A percentile compares a stretch with the other conserved stretches of the same genome.
Conservation (phyloP, 2,113 vertebrate genomes). For the Bubalus kerabau region DNA sequence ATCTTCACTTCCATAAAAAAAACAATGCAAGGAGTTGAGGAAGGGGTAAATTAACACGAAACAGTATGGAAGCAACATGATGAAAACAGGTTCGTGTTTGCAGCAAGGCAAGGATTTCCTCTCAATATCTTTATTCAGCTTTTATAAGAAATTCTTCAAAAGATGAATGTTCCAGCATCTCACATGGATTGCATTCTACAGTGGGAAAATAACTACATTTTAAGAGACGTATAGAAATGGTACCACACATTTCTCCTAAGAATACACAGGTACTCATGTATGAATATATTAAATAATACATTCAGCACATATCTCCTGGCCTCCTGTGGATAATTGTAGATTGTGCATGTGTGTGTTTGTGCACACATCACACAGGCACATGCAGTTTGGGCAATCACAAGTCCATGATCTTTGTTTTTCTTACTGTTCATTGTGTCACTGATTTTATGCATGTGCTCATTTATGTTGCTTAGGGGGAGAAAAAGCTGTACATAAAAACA, state of each 20-base stretch:
- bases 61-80: background rate
- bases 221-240: background rate
- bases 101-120: background rate
- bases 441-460: slow-evolving; percentile 79
- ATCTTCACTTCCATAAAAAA: background rate
- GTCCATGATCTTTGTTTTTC: slow-evolving; percentile 49
- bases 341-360: background rate
- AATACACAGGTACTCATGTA: background rate
- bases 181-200: background rate
- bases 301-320: background rate
- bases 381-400: background rate
- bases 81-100: background rate
- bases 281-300: background rate
- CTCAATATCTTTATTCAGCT: background rate
- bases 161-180: background rate
- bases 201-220: background rate
- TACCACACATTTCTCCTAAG: background rate
- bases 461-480: slow-evolving; percentile 77
- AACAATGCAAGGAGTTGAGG: background rate
- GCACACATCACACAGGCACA: background rate
- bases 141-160: background rate
- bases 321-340: background rate
- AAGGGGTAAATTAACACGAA: background rate
- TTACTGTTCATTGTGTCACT: slow-evolving; percentile 72
- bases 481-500: slow-evolving; percentile 77